Percentiles rank a stretch among this genome's conserved stretches.
Conservation (phyloP, 2,888 invertebrate species). For the Heliconius erato region DNA sequence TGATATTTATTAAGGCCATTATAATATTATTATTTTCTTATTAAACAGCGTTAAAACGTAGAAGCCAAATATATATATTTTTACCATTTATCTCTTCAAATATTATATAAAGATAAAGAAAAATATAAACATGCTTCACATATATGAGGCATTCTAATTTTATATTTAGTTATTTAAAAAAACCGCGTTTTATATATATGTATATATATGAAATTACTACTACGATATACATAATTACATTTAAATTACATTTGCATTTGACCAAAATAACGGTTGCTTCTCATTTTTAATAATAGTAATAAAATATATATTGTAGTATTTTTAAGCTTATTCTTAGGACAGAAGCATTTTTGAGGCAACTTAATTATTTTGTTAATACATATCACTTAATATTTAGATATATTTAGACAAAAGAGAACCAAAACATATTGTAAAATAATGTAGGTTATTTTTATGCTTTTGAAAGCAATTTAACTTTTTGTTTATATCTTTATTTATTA, state of each 20-base stretch:
- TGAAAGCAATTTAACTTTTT: background rate
- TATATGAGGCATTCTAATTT: background rate
- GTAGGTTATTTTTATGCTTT: too few species aligned
- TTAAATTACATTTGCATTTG: too few species aligned
- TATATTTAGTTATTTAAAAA: background rate
- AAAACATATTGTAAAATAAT: background rate
- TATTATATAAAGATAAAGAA: background rate
- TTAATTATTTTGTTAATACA: background rate
- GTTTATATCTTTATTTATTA: background rate
- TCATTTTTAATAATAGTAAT: background rate
- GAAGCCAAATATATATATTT: too few species aligned
- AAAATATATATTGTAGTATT: background rate
- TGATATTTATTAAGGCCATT: constrained; percentile 7
- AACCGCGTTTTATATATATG: too few species aligned
- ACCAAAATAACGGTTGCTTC: too few species aligned
- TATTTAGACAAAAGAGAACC: background rate
- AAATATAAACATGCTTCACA: background rate
- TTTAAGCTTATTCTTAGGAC: background rate
- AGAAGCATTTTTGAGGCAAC: constrained; percentile 1
- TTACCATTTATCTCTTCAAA: background rate
- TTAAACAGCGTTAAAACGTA: too few species aligned
- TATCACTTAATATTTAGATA: background rate
- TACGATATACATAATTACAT: too few species aligned
- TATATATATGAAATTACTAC: too few species aligned
- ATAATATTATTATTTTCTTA: background rate